Evolutionary conservation across 2,113 vertebrate species (phyloP).

Genomic region (Ifrita kowaldi): DNA sequence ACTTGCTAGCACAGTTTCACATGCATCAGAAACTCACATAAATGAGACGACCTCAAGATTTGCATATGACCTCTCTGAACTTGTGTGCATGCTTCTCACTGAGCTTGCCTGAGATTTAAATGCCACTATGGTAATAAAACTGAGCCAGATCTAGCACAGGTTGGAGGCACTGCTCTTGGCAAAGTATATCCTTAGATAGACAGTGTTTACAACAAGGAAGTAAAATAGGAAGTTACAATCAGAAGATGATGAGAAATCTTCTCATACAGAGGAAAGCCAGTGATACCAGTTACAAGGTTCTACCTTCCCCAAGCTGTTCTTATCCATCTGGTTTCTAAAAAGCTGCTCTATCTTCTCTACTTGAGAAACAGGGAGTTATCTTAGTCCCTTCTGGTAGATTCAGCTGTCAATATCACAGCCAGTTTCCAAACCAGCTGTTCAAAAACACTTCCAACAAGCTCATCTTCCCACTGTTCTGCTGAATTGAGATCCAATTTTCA

Average conservation of each 20-base stretch:
- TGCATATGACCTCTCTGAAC: not conserved
- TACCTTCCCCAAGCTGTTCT: conserved; percentile 39
- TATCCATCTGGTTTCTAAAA: conserved; percentile 31
- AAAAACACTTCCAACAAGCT: not conserved
- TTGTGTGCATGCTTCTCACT: not conserved
- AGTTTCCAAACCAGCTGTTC: conserved; percentile 39
- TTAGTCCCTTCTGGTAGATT: conserved; percentile 31
- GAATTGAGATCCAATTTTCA: not conserved
- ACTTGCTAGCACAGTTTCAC: not conserved
- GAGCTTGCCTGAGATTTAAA: not conserved
- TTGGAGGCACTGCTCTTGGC: not conserved
- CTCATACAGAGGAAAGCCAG: not conserved
- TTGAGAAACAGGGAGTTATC: not conserved
- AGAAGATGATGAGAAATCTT: conserved; percentile 17
- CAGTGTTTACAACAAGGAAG: conserved; percentile 13
- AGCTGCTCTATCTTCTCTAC: not conserved
- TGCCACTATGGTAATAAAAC: not conserved
- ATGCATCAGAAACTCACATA: conserved; percentile 2
- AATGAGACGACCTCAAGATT: not conserved
- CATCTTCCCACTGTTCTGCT: not conserved
- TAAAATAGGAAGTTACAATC: conserved; percentile 18
- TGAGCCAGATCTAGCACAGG: not conserved
- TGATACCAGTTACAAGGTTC: not conserved
- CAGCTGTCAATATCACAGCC: conserved; percentile 16
- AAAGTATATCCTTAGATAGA: not conserved